Conservation (phyloP, 1,140 invertebrate species). For the Drosophila tristis region DNA sequence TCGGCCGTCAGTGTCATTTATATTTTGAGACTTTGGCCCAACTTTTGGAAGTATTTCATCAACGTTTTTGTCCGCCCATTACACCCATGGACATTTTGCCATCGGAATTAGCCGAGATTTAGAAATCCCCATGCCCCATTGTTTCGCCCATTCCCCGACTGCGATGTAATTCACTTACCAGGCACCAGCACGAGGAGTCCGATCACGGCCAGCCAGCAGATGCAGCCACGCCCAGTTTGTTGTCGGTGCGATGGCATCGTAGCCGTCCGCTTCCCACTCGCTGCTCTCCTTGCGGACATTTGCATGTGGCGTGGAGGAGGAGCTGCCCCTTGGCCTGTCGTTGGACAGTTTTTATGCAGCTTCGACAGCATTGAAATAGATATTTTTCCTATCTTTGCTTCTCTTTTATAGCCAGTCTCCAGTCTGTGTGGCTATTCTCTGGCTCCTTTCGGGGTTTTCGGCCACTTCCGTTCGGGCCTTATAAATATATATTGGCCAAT, state of each 20-base stretch:
- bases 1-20: slow-evolving; percentile 60
- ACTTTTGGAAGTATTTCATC: slow-evolving; percentile 70
- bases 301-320: slow-evolving; percentile 53
- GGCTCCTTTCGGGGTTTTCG: slow-evolving; percentile 10
- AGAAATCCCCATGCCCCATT: slow-evolving; percentile 11
- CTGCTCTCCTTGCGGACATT: slow-evolving; percentile 50
- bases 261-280: slow-evolving; percentile 1
- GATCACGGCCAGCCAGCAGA: slow-evolving; percentile 54
- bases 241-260: slow-evolving; percentile 27
- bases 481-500: slow-evolving; percentile 79
- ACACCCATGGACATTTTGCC: slow-evolving; percentile 38
- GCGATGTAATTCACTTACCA: slow-evolving; percentile 63
- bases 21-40: slow-evolving; percentile 48
- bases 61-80: slow-evolving; percentile 53
- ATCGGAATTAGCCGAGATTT: slow-evolving; percentile 65
- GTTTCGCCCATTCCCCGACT: not conserved
- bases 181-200: slow-evolving; percentile 62
- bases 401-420: not conserved
- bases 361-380: slow-evolving; percentile 48
- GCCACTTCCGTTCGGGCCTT: slow-evolving; percentile 53
- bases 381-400: slow-evolving; percentile 30
- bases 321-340: slow-evolving; percentile 19
- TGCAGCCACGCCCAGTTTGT: slow-evolving; percentile 55
- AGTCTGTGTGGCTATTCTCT: slow-evolving; percentile 2
- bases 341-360: slow-evolving; percentile 4